These are phyloP conservation scores for Polyodon spathula DNA, from an alignment of 2,113 vertebrate genomes.

Conservation along the genomic window DNA sequence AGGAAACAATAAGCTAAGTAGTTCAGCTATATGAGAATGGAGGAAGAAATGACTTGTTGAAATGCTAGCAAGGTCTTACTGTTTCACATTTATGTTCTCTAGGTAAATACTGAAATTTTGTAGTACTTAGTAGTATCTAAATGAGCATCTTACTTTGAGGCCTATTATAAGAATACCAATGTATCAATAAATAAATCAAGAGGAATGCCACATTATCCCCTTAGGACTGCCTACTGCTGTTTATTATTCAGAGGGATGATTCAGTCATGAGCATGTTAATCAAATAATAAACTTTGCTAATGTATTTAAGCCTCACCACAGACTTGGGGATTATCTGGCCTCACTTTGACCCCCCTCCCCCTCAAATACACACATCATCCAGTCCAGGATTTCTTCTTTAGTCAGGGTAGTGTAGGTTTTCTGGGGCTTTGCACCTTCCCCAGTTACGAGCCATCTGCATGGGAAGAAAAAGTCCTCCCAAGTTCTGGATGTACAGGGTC, in stretches of 20 bases:
- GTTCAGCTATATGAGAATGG: too few species aligned
- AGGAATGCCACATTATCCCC: neutral
- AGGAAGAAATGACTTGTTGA: too few species aligned
- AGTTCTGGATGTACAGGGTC: constrained; percentile 14
- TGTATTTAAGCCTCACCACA: neutral
- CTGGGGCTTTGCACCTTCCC: constrained; percentile 6
- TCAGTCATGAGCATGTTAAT: neutral
- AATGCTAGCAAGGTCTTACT: too few species aligned
- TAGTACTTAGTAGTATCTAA: too few species aligned
- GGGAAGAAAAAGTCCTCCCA: constrained; percentile 14
- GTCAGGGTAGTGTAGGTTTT: neutral
- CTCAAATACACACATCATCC: neutral
- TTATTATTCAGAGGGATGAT: neutral
- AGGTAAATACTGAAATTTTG: too few species aligned
- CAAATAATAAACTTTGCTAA: neutral
- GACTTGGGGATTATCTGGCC: neutral
- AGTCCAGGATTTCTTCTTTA: too few species aligned
- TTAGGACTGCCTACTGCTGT: neutral
- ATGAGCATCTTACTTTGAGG: too few species aligned
- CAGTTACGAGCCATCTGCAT: constrained; percentile 4
- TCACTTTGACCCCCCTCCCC: constrained; percentile 1
- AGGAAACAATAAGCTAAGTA: too few species aligned
- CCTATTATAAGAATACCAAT: too few species aligned
- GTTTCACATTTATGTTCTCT: too few species aligned
- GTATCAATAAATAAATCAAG: neutral